These are phyloP conservation scores for Ceratoteleas bidentatus DNA, from an alignment of 1,140 invertebrate species.

Conservation along the genomic window DNA sequence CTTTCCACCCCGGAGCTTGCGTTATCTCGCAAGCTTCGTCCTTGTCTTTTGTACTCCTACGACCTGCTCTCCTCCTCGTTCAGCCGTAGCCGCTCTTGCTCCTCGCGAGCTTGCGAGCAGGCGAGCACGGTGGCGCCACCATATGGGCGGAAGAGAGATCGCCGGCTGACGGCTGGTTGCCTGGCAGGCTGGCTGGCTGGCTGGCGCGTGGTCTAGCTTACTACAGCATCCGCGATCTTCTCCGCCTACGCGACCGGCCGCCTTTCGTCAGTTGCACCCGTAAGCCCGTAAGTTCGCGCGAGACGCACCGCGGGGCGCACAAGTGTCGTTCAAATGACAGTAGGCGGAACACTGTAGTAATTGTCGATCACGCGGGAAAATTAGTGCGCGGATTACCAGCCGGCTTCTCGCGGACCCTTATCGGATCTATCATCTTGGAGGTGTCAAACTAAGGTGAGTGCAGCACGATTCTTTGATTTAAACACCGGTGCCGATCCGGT, in stretches of 20 bases:
- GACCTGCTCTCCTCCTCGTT: constrained; percentile 42
- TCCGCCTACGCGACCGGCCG: constrained; percentile 79
- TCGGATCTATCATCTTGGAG: constrained; percentile 61
- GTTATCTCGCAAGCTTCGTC: constrained; percentile 65
- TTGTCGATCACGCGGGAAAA: constrained; percentile 51
- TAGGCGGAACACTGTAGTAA: constrained; percentile 40
- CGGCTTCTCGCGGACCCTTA: constrained; percentile 53
- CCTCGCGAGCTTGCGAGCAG: constrained; percentile 70
- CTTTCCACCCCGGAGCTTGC: constrained; percentile 61
- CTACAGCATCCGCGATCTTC: constrained; percentile 80
- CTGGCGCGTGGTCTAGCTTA: constrained; percentile 76
- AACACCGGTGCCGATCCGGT: background rate
- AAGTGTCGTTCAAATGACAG: constrained; percentile 68
- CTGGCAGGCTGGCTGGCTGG: constrained; percentile 64
- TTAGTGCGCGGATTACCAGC: constrained; percentile 62
- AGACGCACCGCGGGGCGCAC: constrained; percentile 75
- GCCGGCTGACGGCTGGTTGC: constrained; percentile 71
- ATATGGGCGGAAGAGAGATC: constrained; percentile 73
- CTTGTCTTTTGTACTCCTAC: constrained; percentile 55
- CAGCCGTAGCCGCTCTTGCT: constrained; percentile 50
- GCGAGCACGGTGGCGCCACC: constrained; percentile 76
- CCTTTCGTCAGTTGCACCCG: constrained; percentile 80
- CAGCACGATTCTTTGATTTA: constrained; percentile 2
- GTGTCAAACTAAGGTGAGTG: constrained; percentile 54
- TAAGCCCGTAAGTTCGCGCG: constrained; percentile 82